Base-by-base conservation (phyloP, 1,140 invertebrate genomes). In the Meloidogyne chitwoodi region DNA sequence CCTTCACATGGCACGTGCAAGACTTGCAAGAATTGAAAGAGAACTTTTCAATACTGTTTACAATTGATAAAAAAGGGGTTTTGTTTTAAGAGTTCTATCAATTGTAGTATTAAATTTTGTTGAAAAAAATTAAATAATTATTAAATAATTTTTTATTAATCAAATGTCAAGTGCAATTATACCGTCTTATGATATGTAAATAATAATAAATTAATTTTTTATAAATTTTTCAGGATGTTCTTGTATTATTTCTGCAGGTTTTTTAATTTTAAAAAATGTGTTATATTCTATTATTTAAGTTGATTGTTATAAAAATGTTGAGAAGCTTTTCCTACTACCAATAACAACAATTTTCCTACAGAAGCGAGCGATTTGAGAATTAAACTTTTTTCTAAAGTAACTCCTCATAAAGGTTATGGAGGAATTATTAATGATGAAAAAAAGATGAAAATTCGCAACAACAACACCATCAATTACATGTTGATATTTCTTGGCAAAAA, bases 401-500 rank as follows among this genome's bases (percentile, higher is more conserved):
- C 74, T n/a, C 68, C 81, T 6, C 41, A 41, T 29, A 48, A 64
- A 72, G 31, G 48, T 14, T 27, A 12, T n/a, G 24, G 10, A 14
- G 48, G 27, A 12, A 38, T 16, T 11, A 48, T 27, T 12, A 76
- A 74, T 62, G 68, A 48, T 41, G 19, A 22, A 24, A n/a, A n/a
- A n/a, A 34, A 3, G 29, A n/a, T 2, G 5, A 5, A 10, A 19
- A 14, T 56, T 14, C 14, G 4, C 44, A 48, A 19, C 16, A 19
- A 80, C 68, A 77, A 65, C 74, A 72, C 10, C 76, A 87, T 74
- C 82, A 83, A 69, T 75, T 86, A 8, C 68, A 79, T 27, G 85
- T 86, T 29, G 85, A 86, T 70, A 80, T 86, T 48, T 87, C 85
- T 16, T 86, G 82, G 83, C 85, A 86, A 79, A 86, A 80, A 65